Evolutionary conservation across 2,113 vertebrate genomes (phyloP).

Genomic region (Chlamydotis undulata): DNA sequence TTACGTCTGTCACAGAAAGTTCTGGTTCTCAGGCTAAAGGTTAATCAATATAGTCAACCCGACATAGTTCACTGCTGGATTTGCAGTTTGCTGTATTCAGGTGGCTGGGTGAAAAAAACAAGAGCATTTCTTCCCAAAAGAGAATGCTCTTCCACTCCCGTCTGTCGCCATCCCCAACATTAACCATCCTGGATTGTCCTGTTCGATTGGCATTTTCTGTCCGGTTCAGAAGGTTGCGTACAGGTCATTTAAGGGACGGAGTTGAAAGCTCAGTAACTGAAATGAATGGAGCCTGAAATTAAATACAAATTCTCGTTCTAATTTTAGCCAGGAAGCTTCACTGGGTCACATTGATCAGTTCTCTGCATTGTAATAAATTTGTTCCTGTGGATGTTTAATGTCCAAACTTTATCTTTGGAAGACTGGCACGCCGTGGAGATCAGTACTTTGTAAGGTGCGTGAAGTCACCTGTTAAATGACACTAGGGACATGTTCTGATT

Average conservation of each 20-base stretch:
- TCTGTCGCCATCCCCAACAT: not conserved
- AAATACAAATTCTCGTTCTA: constrained; percentile 5
- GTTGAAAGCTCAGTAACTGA: not conserved
- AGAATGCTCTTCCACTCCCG: not conserved
- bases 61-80: not conserved
- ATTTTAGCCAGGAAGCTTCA: constrained; percentile 29
- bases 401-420: not conserved
- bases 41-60: not conserved
- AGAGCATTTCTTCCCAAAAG: not conserved
- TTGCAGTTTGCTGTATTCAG: not conserved
- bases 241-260: not conserved
- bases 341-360: not conserved
- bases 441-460: accelerated
- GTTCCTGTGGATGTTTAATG: not conserved
- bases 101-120: not conserved
- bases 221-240: not conserved
- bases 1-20: not conserved
- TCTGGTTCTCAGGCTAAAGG: not conserved
- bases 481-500: not conserved
- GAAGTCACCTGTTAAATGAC: not conserved
- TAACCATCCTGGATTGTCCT: not conserved
- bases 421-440: not conserved
- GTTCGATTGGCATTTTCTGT: not conserved
- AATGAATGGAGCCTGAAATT: not conserved
- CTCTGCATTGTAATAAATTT: not conserved